phyloP scores from a whole-genome alignment of 2,113 vertebrate genomes.

The Cyphomyrus discorhynchus region DNA sequence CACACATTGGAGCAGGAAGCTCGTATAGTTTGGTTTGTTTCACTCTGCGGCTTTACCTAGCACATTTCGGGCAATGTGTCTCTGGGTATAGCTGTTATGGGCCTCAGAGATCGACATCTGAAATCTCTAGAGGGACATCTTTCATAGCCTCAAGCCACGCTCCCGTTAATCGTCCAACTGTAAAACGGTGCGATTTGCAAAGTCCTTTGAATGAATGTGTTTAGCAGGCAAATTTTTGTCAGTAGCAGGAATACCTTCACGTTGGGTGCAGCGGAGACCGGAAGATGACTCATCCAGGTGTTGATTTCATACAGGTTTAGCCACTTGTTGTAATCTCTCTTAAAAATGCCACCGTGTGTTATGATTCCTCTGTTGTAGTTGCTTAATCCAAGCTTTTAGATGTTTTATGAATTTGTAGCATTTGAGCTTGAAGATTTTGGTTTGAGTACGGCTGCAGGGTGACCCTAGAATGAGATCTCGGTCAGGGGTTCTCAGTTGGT shows the following conservation, averaged over 20 bases:
- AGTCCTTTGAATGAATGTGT: constrained; percentile 3
- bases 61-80: background rate
- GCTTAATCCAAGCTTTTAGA: background rate
- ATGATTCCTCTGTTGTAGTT: background rate
- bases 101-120: background rate
- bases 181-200: background rate
- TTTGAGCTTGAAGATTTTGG: background rate
- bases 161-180: background rate
- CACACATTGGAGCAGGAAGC: background rate
- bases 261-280: background rate
- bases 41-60: background rate
- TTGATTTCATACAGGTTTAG: background rate
- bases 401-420: background rate
- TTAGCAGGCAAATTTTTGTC: background rate
- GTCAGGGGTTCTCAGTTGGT: background rate
- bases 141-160: background rate
- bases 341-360: background rate
- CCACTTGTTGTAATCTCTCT: background rate
- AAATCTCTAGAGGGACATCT: background rate
- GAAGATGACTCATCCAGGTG: background rate
- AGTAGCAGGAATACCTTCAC: background rate
- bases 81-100: background rate
- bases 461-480: background rate
- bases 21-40: background rate
- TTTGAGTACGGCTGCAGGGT: background rate